Conservation (phyloP, 2,888 invertebrate genomes). For the Dromius quadrimaculatus region DNA sequence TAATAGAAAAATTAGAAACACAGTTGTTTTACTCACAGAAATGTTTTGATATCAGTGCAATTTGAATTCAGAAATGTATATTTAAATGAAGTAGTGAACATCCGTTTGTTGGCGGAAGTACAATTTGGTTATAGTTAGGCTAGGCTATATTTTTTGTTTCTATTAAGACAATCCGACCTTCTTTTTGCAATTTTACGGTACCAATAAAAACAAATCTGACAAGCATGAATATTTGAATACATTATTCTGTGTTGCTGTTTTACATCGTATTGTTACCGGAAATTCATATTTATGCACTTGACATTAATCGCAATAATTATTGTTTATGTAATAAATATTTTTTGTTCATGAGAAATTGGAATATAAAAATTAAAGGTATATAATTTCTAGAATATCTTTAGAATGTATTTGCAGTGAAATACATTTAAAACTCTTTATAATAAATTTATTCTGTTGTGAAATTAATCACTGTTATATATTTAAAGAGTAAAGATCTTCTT, state of each 20-base stretch:
- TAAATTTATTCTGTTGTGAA: no score
- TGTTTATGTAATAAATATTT: conserved; percentile 28
- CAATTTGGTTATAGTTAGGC: conserved; percentile 33
- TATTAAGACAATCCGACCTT: conserved; percentile 24
- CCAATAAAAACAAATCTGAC: conserved; percentile 32
- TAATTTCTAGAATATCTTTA: no score
- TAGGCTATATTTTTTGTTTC: conserved; percentile 16
- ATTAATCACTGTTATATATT: no score
- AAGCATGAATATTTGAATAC: conserved; percentile 19
- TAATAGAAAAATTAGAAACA: no score
- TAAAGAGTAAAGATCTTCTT: no score
- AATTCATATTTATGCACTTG: conserved; percentile 31
- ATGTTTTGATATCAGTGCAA: no score
- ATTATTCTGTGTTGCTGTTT: conserved; percentile 21
- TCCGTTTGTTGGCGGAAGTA: conserved; percentile 25
- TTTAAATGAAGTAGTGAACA: neutral
- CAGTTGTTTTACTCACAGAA: no score
- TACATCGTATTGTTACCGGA: conserved; percentile 30
- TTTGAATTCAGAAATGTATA: no score
- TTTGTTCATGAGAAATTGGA: no score
- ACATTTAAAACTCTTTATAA: no score
- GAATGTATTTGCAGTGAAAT: no score
- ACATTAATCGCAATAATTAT: conserved; percentile 20
- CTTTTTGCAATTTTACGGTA: conserved; percentile 13
- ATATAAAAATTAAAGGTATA: no score